Evolutionary conservation across 1,140 invertebrate species (phyloP), one percentile per base, ranked within the genome.

Genomic region (Gryon sp.): DNA sequence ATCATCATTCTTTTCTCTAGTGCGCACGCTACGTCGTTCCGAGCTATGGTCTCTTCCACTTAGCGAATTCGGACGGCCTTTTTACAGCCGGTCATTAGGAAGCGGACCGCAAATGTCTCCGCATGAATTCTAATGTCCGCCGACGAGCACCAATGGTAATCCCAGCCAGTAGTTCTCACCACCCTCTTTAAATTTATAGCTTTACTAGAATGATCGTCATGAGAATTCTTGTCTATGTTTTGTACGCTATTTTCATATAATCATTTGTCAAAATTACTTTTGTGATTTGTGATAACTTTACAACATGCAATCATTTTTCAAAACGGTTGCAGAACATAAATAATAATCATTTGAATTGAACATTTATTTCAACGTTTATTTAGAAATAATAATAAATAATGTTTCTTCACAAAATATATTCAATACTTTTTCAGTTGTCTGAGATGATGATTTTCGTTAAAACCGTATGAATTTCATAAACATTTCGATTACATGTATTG

Each of bases 41-140:
- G 32, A 55, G 46, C 70, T 76, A 50, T 16, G 24, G 34, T 76
- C 75, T 80, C 73, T 81, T 84, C 77, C 81, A 84, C 80, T 83
- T 80, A 40, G 78, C 75, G 72, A 68, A 77, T 78, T 78, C 53
- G 75, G 77, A 69, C 55, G 46, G 62, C 80, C 80, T 86, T 87
- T 87, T 88, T 87, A 83, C 81, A 82, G 78, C 70, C 80, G 82
- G 83, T 87, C 86, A 86, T 88, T 87, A 88, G 84, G 81, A 84
- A 80, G 81, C 75, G 80, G 80, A 86, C 86, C 87, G 79, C 85
- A 86, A 88, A 87, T 86, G 86, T 86, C 83, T 87, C 84, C 81
- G 84, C 86, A 86, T 88, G 86, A 87, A 88, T 88, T 87, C 86
- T 87, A 87, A 88, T 88, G 86, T 82, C 81, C 80, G 70, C 75